phyloP scores from a whole-genome alignment of 1,140 invertebrate species.

The Papilio polytes region DNA sequence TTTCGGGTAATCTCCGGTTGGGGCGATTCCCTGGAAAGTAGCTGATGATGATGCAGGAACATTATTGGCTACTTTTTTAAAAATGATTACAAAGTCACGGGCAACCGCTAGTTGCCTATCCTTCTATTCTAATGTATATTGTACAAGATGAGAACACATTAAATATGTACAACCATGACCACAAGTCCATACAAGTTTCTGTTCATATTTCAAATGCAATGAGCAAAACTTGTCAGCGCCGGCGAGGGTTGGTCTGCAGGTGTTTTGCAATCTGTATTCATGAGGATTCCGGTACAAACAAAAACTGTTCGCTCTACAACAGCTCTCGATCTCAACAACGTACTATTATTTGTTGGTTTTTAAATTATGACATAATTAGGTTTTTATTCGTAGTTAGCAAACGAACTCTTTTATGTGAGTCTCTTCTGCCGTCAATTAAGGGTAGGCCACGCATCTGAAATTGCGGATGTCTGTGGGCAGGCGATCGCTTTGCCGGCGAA shows the following conservation, averaged over 20 bases:
- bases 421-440: too few relatives aligned
- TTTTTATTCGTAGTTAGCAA: too few relatives aligned
- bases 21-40: too few relatives aligned
- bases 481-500: too few relatives aligned
- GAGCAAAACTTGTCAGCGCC: constrained; percentile 18
- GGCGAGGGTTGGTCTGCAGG: constrained; percentile 12
- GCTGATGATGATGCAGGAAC: too few relatives aligned
- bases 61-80: too few relatives aligned
- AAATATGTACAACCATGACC: constrained; percentile 21
- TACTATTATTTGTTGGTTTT: background rate
- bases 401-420: too few relatives aligned
- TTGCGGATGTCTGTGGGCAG: too few relatives aligned
- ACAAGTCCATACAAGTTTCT: constrained; percentile 18
- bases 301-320: background rate
- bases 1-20: too few relatives aligned
- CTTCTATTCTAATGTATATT: background rate
- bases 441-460: too few relatives aligned
- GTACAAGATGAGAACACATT: background rate
- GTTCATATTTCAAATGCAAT: constrained; percentile 31
- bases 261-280: constrained; percentile 4
- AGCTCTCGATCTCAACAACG: background rate
- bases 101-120: too few relatives aligned
- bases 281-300: constrained; percentile 22
- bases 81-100: too few relatives aligned
- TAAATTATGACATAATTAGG: background rate